These are phyloP conservation scores for Incurvaria masculella DNA, from an alignment of 2,888 invertebrate species.

Conservation along the genomic window DNA sequence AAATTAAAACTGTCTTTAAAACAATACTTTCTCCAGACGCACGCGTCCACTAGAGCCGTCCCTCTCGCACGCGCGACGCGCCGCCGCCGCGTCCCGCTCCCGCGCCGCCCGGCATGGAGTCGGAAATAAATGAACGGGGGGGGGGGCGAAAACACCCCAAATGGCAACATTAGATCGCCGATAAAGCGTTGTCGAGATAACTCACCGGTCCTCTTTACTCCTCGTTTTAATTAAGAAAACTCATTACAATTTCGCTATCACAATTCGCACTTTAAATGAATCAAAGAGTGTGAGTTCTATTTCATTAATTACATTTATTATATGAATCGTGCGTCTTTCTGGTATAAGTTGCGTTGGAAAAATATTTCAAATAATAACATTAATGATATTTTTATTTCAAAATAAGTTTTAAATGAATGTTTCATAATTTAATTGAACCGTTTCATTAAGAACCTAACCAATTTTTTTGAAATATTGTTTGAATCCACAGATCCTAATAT, in stretches of 20 bases:
- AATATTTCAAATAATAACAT: too few relatives aligned
- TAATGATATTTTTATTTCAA: too few relatives aligned
- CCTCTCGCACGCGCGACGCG: background rate
- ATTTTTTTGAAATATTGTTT: too few relatives aligned
- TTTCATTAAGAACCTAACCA: too few relatives aligned
- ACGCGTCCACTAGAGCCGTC: background rate
- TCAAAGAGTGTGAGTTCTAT: too few relatives aligned
- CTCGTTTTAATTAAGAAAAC: background rate
- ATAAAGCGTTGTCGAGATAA: constrained; percentile 21
- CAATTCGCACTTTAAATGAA: too few relatives aligned
- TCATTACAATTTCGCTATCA: background rate
- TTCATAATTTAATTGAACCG: too few relatives aligned
- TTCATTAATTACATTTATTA: too few relatives aligned
- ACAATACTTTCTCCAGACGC: constrained; percentile 39
- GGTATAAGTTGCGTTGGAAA: too few relatives aligned
- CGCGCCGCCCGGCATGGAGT: background rate
- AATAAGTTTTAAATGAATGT: too few relatives aligned
- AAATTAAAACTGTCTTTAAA: constrained; percentile 57
- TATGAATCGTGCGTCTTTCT: too few relatives aligned
- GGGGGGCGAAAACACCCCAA: constrained; percentile 1
- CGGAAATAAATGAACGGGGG: background rate
- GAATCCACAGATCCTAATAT: too few relatives aligned
- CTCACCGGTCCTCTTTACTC: constrained; percentile 18
- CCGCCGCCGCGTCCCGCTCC: constrained; percentile 10
- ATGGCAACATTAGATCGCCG: constrained; percentile 18